phyloP scores from a whole-genome alignment of 2,113 vertebrate species.

The Emydocephalus ijimae region DNA sequence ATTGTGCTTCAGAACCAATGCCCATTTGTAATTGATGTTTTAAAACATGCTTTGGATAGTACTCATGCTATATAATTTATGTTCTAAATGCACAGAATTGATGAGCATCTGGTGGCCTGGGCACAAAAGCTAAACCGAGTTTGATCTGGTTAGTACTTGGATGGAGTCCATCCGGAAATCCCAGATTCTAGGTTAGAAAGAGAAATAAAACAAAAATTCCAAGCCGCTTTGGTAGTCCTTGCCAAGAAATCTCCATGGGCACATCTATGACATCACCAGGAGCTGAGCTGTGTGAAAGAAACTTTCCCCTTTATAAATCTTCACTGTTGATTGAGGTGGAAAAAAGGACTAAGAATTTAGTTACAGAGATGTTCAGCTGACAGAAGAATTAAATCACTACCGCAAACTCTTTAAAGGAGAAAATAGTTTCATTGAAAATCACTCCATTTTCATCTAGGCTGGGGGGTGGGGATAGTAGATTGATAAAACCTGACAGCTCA shows the following conservation, averaged over 20 bases:
- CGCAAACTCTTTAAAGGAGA: neutral
- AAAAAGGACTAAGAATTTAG: neutral
- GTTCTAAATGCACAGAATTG: neutral
- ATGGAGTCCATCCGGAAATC: neutral
- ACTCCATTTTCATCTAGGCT: neutral
- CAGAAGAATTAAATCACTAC: neutral
- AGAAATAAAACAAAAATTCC: neutral
- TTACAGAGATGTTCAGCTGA: neutral
- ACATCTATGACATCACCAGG: neutral
- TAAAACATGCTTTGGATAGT: neutral
- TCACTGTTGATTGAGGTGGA: neutral
- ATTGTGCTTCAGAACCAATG: neutral
- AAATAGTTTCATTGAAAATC: neutral
- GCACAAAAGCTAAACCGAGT: neutral
- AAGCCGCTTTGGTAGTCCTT: neutral
- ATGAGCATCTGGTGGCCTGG: neutral
- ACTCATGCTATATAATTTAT: neutral
- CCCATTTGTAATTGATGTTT: neutral
- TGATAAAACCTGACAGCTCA: neutral
- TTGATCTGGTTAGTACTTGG: neutral
- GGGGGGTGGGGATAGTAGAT: too few species aligned
- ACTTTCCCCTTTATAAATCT: neutral
- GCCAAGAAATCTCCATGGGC: neutral
- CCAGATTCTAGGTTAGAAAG: neutral
- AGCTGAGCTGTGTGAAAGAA: neutral